These are phyloP conservation scores for Isaurus tuberculatus DNA, from an alignment of 92 coral and sea anemone species.

Conservation along the genomic window DNA sequence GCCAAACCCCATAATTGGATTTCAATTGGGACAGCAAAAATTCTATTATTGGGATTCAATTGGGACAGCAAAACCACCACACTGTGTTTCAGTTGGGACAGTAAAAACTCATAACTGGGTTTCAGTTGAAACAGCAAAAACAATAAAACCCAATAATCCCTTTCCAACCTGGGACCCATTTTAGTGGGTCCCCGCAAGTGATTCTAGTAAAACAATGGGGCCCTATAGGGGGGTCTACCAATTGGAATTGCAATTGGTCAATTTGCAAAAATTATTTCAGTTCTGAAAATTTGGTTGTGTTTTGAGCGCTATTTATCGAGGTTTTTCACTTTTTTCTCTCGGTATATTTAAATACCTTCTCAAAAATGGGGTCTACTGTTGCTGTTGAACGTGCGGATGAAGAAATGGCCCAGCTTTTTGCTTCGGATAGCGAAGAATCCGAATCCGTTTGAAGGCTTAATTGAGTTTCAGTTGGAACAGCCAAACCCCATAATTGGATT, in stretches of 20 bases:
- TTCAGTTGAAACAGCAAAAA: too few relatives aligned
- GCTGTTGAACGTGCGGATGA: constrained; percentile 24
- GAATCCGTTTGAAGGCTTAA: constrained; percentile 56
- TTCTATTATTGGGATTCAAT: too few relatives aligned
- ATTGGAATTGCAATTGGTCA: constrained; percentile 16
- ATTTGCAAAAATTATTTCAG: constrained; percentile 16
- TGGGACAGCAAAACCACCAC: too few relatives aligned
- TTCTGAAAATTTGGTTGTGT: constrained; percentile 36
- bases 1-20: too few relatives aligned
- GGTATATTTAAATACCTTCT: constrained; percentile 22
- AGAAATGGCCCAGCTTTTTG: constrained; percentile 46
- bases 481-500: too few relatives aligned
- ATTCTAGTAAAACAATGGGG: constrained; percentile 24
- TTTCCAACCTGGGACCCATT: constrained; percentile 18
- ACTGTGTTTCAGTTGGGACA: too few relatives aligned
- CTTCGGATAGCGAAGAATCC: constrained; percentile 48
- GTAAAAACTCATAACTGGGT: too few relatives aligned
- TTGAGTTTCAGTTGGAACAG: too few relatives aligned
- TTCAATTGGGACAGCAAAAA: too few relatives aligned
- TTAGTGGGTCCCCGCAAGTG: constrained; percentile 31
- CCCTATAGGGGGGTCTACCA: constrained; percentile 29
- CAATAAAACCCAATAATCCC: too few relatives aligned
- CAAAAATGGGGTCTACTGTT: constrained; percentile 57
- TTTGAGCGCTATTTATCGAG: constrained; percentile 19
- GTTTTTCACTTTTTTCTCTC: constrained; percentile 1